phyloP scores from a whole-genome alignment of 2,888 invertebrate genomes.

The Leptodirus hochenwartii region DNA sequence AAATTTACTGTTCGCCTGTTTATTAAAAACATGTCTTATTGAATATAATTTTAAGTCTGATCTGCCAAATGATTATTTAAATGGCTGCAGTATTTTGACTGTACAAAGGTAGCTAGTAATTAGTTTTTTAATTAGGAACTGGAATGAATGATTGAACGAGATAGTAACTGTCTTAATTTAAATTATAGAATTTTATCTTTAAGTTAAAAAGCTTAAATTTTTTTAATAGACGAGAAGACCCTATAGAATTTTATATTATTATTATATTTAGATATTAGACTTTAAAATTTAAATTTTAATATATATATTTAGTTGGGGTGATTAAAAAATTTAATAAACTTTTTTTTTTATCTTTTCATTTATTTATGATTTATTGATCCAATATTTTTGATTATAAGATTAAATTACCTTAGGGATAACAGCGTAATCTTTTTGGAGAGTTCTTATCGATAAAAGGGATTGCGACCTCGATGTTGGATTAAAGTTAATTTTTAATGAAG shows the following conservation, averaged over 20 bases:
- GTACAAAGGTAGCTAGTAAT: slow-evolving; percentile 68
- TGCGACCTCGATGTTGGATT: slow-evolving; percentile 86
- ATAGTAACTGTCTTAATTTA: slow-evolving; percentile 41
- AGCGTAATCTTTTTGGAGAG: slow-evolving; percentile 64
- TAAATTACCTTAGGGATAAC: slow-evolving; percentile 74
- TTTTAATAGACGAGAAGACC: slow-evolving; percentile 59
- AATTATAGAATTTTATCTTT: slow-evolving; percentile 36
- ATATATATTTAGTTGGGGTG: slow-evolving; percentile 43
- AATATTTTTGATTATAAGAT: slow-evolving; percentile 40
- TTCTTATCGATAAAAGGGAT: slow-evolving; percentile 53
- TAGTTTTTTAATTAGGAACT: slow-evolving; percentile 65
- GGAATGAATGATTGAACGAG: slow-evolving; percentile 57
- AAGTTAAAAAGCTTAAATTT: slow-evolving; percentile 47
- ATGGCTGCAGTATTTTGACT: slow-evolving; percentile 64
- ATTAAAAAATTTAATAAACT: slow-evolving; percentile 39
- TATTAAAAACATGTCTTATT: slow-evolving; percentile 62
- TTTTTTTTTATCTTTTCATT: slow-evolving; percentile 29
- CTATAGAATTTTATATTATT: slow-evolving; percentile 47
- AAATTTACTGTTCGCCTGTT: slow-evolving; percentile 40
- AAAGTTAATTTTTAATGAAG: slow-evolving; percentile 48
- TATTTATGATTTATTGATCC: slow-evolving; percentile 34
- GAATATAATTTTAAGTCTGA: slow-evolving; percentile 41
- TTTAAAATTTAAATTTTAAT: slow-evolving; percentile 21
- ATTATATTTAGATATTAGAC: slow-evolving; percentile 20
- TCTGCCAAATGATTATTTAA: slow-evolving; percentile 58